These are phyloP conservation scores for Zaprionus kolodkinae DNA, from an alignment of 1,140 invertebrate genomes.

Conservation along the genomic window DNA sequence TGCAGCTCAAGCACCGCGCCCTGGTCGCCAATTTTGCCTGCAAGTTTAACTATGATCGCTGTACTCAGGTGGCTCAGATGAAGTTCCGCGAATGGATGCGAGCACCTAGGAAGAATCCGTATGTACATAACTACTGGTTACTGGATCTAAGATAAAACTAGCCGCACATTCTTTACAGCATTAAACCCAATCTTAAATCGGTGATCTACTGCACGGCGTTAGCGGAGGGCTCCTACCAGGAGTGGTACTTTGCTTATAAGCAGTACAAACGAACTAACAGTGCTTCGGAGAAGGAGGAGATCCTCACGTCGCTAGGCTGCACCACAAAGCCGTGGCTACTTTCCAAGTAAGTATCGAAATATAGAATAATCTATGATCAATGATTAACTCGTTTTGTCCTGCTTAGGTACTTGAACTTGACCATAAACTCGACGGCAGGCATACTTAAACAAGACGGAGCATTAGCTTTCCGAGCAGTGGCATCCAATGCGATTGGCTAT, in stretches of 20 bases:
- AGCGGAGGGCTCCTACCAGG: slow-evolving; percentile 84
- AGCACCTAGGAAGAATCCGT: slow-evolving; percentile 66
- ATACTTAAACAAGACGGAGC: slow-evolving; percentile 86
- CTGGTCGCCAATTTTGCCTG: slow-evolving; percentile 85
- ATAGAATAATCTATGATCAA: neutral
- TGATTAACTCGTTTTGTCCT: neutral
- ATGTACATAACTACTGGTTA: slow-evolving; percentile 18
- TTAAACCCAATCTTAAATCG: slow-evolving; percentile 84
- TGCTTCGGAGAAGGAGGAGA: slow-evolving; percentile 87
- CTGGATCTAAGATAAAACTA: neutral
- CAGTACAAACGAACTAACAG: slow-evolving; percentile 85
- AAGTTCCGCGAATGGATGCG: slow-evolving; percentile 85
- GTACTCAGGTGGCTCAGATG: slow-evolving; percentile 81
- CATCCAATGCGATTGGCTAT: slow-evolving; percentile 84
- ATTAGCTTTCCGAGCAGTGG: slow-evolving; percentile 84
- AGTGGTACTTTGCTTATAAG: slow-evolving; percentile 86
- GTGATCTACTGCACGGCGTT: slow-evolving; percentile 86
- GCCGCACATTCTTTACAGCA: slow-evolving; percentile 60
- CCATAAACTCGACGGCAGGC: slow-evolving; percentile 83
- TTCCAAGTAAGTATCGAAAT: slow-evolving; percentile 83
- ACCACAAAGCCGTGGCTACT: slow-evolving; percentile 84
- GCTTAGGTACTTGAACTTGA: slow-evolving; percentile 84
- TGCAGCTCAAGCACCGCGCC: slow-evolving; percentile 84
- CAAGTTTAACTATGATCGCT: slow-evolving; percentile 84
- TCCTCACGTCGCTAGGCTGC: slow-evolving; percentile 87